Percentiles rank a stretch among this genome's conserved stretches.
phyloP scores from a whole-genome alignment of 2,888 invertebrate species.

The Hydrotaea cyrtoneurina region DNA sequence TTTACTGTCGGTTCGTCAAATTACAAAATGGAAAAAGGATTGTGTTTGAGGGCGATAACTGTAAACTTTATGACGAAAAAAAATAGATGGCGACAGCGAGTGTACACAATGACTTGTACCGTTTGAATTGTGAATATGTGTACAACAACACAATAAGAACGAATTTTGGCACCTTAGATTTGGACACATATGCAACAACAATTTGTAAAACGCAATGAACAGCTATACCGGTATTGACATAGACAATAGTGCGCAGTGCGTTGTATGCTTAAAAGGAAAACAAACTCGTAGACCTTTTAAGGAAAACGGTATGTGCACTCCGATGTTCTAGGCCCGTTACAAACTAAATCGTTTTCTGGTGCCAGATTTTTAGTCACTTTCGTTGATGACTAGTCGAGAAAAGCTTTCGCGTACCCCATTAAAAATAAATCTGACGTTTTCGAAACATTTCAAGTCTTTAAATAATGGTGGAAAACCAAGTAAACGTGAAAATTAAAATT shows the following conservation, averaged over 20 bases:
- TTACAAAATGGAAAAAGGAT: constrained; percentile 1
- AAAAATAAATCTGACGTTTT: no score
- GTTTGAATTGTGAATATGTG: not conserved
- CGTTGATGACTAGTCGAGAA: constrained; percentile 56
- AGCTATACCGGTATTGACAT: not conserved
- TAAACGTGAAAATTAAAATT: constrained; percentile 56
- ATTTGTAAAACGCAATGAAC: not conserved
- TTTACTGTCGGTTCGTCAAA: constrained; percentile 6
- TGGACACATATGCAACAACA: constrained; percentile 13
- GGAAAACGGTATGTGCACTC: constrained; percentile 58
- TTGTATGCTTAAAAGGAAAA: constrained; percentile 45
- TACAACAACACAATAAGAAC: not conserved
- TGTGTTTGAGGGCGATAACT: not conserved
- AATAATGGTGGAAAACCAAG: constrained; percentile 64
- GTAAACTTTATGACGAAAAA: constrained; percentile 11
- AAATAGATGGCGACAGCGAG: not conserved
- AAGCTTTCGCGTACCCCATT: constrained; percentile 8
- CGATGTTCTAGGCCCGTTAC: constrained; percentile 77
- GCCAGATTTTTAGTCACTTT: constrained; percentile 46
- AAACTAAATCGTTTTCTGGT: constrained; percentile 73
- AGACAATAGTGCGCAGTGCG: constrained; percentile 8
- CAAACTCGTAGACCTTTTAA: constrained; percentile 41
- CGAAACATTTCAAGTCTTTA: constrained; percentile 56
- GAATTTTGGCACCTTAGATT: constrained; percentile 1
- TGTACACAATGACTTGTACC: constrained; percentile 10